Evolutionary conservation across 2,797 vertebrate genomes (phyloP), one percentile per base, ranked within the genome.

Genomic region (Cyclopterus lumpus): DNA sequence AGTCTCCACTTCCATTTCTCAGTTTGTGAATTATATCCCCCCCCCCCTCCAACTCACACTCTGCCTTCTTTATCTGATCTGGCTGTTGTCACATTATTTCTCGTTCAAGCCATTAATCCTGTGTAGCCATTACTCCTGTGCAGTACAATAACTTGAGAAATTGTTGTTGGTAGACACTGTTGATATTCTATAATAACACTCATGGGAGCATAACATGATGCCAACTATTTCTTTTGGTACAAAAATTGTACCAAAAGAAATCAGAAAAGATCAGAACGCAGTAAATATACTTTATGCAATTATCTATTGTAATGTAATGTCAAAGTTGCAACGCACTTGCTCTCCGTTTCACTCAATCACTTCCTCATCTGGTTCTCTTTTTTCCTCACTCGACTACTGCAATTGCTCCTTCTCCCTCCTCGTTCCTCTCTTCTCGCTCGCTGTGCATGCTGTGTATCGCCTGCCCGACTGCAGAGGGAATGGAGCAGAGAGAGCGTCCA

Each of bases 381-480:
- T 72, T 55, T 51, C 55, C 30, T 38, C 38, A 15, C 26, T 75
- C 26, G 12, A 66, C 55, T 62, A 11, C 76, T 38, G 30, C 11
- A 77, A 69, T 79, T 79, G 58, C 61, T 72, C 34, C 61, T 22
- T 65, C 36, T 62, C 73, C 51, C 51, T 80, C 67, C 70, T 77
- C 59, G 55, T 40, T 66, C 44, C 57, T 70, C 46, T 71, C 66
- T 40, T 73, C 68, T 42, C 61, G 40, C 51, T 67, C 1, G 1
- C 55, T 46, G 66, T 81, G 51, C 79, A 73, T 55, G 69, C 71
- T 80, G 79, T 82, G 72, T 48, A 70, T 82, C 82, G 82, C 72
- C 79, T 84, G 81, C 77, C 80, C 88, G 80, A 91, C 86, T 93
- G 91, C 89, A 90, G 85, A 79, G 85, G 76, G 85, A 86, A 85